These are phyloP conservation scores for Apamea epomidion DNA, from an alignment of 2,888 invertebrate genomes.

Conservation along the genomic window DNA sequence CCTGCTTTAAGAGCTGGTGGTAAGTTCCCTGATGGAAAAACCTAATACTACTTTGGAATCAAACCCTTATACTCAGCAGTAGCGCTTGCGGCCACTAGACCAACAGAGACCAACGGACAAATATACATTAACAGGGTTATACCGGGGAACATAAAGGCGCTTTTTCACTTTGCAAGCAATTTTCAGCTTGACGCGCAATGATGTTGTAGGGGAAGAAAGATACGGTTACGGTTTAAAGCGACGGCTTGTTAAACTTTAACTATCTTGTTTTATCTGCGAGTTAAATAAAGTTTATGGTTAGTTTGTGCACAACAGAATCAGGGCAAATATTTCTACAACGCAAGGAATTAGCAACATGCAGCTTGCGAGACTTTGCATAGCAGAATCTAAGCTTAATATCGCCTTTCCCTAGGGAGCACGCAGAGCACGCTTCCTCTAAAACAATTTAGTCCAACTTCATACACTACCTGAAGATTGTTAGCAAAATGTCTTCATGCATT, in stretches of 20 bases:
- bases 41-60: background rate
- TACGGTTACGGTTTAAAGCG: conserved; percentile 8
- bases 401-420: background rate
- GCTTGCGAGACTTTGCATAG: background rate
- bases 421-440: conserved; percentile 24
- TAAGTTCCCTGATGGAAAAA: background rate
- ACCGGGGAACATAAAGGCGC: background rate
- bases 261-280: background rate
- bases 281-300: conserved; percentile 7
- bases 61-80: background rate
- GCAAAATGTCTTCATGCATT: conserved; percentile 53
- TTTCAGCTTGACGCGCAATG: background rate
- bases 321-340: background rate
- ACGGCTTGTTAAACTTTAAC: conserved; percentile 5
- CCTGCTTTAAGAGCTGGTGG: no score
- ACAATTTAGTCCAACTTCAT: conserved; percentile 45
- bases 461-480: conserved; percentile 47
- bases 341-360: background rate
- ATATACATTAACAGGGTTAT: background rate
- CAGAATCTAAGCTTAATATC: background rate
- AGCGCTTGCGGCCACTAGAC: background rate
- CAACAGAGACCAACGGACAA: background rate
- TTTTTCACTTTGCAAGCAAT: conserved; percentile 8
- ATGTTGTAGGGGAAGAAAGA: background rate
- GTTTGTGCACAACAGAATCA: conserved; percentile 1